Conservation (phyloP, 2,888 invertebrate species). For the Drosophila siamana region DNA sequence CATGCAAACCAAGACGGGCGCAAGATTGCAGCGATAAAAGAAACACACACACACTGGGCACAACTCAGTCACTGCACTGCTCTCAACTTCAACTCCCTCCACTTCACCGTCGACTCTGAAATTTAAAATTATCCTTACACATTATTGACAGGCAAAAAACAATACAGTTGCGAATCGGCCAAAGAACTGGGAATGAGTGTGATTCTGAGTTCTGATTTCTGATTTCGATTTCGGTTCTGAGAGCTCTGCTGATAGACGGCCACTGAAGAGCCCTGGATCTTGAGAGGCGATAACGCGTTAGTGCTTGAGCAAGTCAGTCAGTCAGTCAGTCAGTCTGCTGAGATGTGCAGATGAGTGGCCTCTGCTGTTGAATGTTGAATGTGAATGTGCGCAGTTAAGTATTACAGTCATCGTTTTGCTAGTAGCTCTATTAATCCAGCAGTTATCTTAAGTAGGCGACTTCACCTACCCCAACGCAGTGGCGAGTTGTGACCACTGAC, state of each 20-base stretch:
- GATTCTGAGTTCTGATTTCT: slow-evolving; percentile 2
- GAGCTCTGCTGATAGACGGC: slow-evolving; percentile 54
- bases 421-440: not conserved
- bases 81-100: too few relatives aligned
- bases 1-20: slow-evolving; percentile 52
- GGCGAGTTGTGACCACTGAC: slow-evolving; percentile 47
- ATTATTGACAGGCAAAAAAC: slow-evolving; percentile 57
- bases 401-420: not conserved
- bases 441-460: not conserved
- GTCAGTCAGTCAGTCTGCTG: too few relatives aligned
- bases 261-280: slow-evolving; percentile 44
- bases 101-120: too few relatives aligned
- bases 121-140: slow-evolving; percentile 72
- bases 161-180: slow-evolving; percentile 61
- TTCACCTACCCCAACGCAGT: slow-evolving; percentile 61
- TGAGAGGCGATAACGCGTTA: slow-evolving; percentile 64
- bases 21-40: slow-evolving; percentile 65
- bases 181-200: slow-evolving; percentile 49
- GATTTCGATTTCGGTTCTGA: slow-evolving; percentile 19
- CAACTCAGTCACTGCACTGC: not conserved
- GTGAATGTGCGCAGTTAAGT: slow-evolving; percentile 10
- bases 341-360: slow-evolving; percentile 19
- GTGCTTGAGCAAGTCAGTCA: slow-evolving; percentile 61
- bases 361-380: too few relatives aligned
- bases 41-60: too few relatives aligned